Evolutionary conservation across 1,140 invertebrate genomes (phyloP), one percentile per base, ranked within the genome.

Genomic region (Lucilia sericata): DNA sequence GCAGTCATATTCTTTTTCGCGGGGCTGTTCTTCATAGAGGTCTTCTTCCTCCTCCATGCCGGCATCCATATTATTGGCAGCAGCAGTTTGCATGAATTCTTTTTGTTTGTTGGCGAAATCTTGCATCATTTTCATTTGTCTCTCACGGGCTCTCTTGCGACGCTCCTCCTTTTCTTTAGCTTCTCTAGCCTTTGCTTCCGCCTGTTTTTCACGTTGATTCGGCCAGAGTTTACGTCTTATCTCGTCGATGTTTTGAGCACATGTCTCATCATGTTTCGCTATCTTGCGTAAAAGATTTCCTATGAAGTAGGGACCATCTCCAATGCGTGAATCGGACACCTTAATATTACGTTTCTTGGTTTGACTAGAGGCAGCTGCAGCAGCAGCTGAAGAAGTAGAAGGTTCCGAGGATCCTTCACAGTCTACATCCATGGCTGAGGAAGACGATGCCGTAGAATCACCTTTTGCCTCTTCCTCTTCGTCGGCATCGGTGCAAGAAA

Each of bases 101-200:
- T 96, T 96, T 91, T 98, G 98, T 85, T 96, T 95, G 19, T 95
- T 95, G 0, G 96, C 96, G 93, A 99, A 98, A 87, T 99, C 96
- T 51, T 95, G 95, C 96, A 99, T 98, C 78, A 99, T 91, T 89
- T 97, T 96, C 87, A 96, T 94, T 89, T 99, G 97, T 17, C 97
- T 93, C 88, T 98, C 97, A 85, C 95, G 95, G 0, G 97, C 97
- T 85, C 95, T 94, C 83, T 95, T 93, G 65, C 96, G 93, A 80
- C 97, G 95, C 88, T 96, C 96, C 86, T 96, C 96, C 84, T 95
- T 94, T 88, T 97, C 96, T 42, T 93, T 93, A 74, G 94, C 93
- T 88, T 97, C 96, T 47, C 93, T 92, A 19, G 94, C 94, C 75
- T 93, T 92, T 82, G 94, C 94, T 87, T 96, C 95, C 82, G 95